Percentiles rank a stretch among this genome's conserved stretches.
These are phyloP conservation scores for Colossoma macropomum DNA, from an alignment of 2,113 vertebrate species.

Conservation along the genomic window DNA sequence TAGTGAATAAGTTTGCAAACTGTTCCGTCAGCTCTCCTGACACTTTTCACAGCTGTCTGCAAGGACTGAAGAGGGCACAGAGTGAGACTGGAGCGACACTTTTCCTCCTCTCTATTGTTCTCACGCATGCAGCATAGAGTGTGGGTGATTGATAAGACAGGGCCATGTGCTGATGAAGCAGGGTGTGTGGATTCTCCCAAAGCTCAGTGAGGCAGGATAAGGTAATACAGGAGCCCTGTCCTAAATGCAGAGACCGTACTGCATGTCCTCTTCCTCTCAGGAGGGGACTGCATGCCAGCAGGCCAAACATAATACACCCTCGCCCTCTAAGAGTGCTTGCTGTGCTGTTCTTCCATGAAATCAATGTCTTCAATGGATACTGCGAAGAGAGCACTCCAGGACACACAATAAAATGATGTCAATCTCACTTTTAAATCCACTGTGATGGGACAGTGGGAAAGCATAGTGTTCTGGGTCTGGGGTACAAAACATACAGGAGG, in stretches of 20 bases:
- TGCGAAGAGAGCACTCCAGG: neutral
- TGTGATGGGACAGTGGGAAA: neutral
- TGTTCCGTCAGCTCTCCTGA: slow-evolving; percentile 18
- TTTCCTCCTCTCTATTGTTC: neutral
- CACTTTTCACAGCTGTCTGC: neutral
- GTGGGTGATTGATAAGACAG: slow-evolving; percentile 20
- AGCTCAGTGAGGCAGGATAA: neutral
- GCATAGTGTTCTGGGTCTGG: neutral
- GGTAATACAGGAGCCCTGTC: neutral
- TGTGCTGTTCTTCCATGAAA: slow-evolving; percentile 61
- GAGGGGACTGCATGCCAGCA: slow-evolving; percentile 1
- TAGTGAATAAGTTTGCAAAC: neutral
- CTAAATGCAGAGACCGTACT: neutral
- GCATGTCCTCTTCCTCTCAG: neutral
- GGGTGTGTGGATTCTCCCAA: neutral
- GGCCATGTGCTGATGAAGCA: slow-evolving; percentile 23
- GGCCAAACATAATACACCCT: slow-evolving; percentile 46
- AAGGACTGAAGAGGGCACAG: slow-evolving; percentile 3
- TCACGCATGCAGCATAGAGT: neutral
- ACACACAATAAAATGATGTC: neutral
- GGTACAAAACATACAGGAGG: neutral
- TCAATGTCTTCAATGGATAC: slow-evolving; percentile 36
- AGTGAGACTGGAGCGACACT: neutral
- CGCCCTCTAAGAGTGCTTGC: slow-evolving; percentile 45
- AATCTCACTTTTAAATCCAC: neutral